A percentile compares a stretch with the other conserved stretches of the same genome.
These are phyloP conservation scores for Erebia aethiops DNA, from an alignment of 2,888 invertebrate genomes.

Conservation along the genomic window DNA sequence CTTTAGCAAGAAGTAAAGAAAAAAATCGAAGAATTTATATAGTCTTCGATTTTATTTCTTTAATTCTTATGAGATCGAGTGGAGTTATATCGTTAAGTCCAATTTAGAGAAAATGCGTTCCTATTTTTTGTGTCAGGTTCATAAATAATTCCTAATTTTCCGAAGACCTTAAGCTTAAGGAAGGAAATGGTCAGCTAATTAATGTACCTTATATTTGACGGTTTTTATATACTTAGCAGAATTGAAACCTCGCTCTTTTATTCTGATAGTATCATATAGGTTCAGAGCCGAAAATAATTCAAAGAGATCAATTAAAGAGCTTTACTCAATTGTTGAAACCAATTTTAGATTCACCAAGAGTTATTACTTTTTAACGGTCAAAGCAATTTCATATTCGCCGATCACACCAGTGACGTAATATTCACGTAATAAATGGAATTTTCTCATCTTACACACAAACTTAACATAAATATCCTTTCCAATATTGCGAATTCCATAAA, in stretches of 20 bases:
- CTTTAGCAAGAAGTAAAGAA: neutral
- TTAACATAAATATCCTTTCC: constrained; percentile 32
- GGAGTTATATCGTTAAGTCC: neutral
- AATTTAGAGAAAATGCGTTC: constrained; percentile 17
- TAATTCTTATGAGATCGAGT: neutral
- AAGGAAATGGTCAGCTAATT: constrained; percentile 31
- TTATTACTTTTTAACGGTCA: neutral
- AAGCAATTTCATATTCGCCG: neutral
- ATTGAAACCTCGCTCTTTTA: constrained; percentile 19
- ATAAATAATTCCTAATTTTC: constrained; percentile 38
- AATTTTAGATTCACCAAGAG: neutral
- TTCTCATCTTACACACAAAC: constrained; percentile 16
- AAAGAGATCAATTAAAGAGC: neutral
- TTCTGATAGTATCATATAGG: neutral
- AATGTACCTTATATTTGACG: constrained; percentile 31
- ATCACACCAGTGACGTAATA: constrained; percentile 6
- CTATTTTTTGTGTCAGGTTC: constrained; percentile 31
- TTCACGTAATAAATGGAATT: constrained; percentile 14
- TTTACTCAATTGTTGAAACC: neutral
- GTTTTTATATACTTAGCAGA: constrained; percentile 15
- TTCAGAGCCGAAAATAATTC: neutral
- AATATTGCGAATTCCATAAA: constrained; percentile 40
- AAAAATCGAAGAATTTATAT: neutral
- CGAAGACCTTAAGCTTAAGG: constrained; percentile 32
- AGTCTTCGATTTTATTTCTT: neutral